These are phyloP conservation scores for Etheostoma nigrum DNA, from an alignment of 2,797 vertebrate genomes.

Conservation along the genomic window DNA sequence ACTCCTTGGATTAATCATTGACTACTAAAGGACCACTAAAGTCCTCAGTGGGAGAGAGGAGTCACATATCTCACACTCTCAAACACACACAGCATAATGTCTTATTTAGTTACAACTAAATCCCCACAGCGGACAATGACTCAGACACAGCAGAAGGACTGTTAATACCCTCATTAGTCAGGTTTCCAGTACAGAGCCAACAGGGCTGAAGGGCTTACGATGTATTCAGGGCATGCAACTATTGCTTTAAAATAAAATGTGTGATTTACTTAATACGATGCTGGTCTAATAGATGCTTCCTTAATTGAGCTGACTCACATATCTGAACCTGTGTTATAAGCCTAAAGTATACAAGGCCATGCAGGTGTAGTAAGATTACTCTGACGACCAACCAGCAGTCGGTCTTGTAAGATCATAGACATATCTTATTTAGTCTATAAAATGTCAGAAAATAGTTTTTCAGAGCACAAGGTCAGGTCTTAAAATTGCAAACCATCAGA, in stretches of 20 bases:
- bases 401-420: not conserved
- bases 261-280: slow-evolving; percentile 41
- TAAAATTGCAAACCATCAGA: not conserved
- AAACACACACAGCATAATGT: slow-evolving; percentile 51
- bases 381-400: not conserved
- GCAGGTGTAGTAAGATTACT: not conserved
- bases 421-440: not conserved
- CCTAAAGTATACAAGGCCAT: slow-evolving; percentile 1
- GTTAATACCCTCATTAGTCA: slow-evolving; percentile 72
- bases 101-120: slow-evolving; percentile 69
- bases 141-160: slow-evolving; percentile 64
- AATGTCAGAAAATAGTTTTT: not conserved
- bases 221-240: slow-evolving; percentile 46
- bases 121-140: slow-evolving; percentile 59
- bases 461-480: not conserved
- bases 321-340: slow-evolving; percentile 17
- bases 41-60: slow-evolving; percentile 69
- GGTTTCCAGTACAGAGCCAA: slow-evolving; percentile 64
- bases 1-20: slow-evolving; percentile 76
- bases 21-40: slow-evolving; percentile 75
- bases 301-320: slow-evolving; percentile 39
- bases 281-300: slow-evolving; percentile 25
- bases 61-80: slow-evolving; percentile 50
- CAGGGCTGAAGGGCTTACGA: slow-evolving; percentile 44
- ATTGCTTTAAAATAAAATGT: slow-evolving; percentile 44